phyloP scores from a whole-genome alignment of 2,888 invertebrate genomes.

The Eristalis arbustorum region DNA sequence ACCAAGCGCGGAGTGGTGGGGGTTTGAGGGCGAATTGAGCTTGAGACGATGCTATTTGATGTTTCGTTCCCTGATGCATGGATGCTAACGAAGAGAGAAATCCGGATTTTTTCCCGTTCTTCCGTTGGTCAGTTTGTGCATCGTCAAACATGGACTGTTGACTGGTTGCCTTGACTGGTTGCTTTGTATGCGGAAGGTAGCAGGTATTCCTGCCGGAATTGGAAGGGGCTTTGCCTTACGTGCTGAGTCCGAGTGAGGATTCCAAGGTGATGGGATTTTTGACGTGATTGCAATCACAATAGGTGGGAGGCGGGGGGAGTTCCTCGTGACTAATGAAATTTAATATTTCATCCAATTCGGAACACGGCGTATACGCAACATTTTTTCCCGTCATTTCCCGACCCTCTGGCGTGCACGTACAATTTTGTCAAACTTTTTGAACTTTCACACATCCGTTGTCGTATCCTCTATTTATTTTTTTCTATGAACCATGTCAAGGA shows the following conservation, averaged over 20 bases:
- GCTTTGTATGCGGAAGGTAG: background rate
- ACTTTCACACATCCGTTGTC: too few relatives aligned
- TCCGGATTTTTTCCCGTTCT: background rate
- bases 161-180: background rate
- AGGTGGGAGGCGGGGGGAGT: too few relatives aligned
- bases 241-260: background rate
- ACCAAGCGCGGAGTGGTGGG: too few relatives aligned
- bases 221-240: background rate
- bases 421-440: background rate
- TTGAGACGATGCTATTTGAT: slow-evolving; percentile 33
- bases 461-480: background rate
- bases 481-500: background rate
- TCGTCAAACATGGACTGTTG: background rate
- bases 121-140: background rate
- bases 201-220: background rate
- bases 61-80: slow-evolving; percentile 12
- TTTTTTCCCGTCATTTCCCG: background rate
- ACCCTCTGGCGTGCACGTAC: background rate
- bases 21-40: background rate
- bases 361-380: background rate
- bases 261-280: background rate
- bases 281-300: background rate
- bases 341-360: background rate
- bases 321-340: background rate
- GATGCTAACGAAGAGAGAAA: slow-evolving; percentile 15